Percentiles rank a stretch among this genome's conserved stretches.
Conservation (phyloP, 2,888 invertebrate species). For the Eueremaeus valkanovi region DNA sequence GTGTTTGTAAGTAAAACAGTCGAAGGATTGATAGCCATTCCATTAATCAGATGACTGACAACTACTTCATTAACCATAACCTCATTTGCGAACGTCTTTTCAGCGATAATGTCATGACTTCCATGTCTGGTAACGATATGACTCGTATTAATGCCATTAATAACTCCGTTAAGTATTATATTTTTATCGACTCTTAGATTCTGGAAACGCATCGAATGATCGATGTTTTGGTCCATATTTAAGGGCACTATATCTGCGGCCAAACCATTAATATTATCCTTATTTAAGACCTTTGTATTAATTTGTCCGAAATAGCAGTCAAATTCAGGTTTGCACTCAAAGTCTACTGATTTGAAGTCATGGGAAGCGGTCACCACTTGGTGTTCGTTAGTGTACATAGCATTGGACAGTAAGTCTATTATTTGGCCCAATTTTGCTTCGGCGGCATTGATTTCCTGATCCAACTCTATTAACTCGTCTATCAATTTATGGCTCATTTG, state of each 20-base stretch:
- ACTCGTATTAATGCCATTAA: constrained; percentile 40
- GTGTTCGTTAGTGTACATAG: constrained; percentile 4
- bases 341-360: constrained; percentile 41
- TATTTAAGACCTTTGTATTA: constrained; percentile 40
- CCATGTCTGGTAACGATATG: constrained; percentile 44
- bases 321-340: constrained; percentile 38
- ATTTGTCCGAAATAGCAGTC: constrained; percentile 40
- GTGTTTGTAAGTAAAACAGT: constrained; percentile 41
- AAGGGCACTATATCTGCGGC: constrained; percentile 39
- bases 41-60: constrained; percentile 43
- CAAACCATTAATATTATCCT: constrained; percentile 41
- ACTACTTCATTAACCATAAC: constrained; percentile 35
- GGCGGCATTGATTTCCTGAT: not conserved
- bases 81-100: constrained; percentile 38
- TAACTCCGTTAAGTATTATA: constrained; percentile 39
- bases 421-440: not conserved
- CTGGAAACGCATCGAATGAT: constrained; percentile 32
- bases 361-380: constrained; percentile 14
- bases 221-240: constrained; percentile 41
- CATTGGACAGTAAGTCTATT: not conserved
- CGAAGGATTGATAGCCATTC: constrained; percentile 38
- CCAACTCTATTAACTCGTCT: not conserved
- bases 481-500: constrained; percentile 9
- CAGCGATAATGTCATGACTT: constrained; percentile 41
- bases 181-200: constrained; percentile 37